phyloP scores from a whole-genome alignment of 2,888 invertebrate species.

The Drosophila anomalata region DNA sequence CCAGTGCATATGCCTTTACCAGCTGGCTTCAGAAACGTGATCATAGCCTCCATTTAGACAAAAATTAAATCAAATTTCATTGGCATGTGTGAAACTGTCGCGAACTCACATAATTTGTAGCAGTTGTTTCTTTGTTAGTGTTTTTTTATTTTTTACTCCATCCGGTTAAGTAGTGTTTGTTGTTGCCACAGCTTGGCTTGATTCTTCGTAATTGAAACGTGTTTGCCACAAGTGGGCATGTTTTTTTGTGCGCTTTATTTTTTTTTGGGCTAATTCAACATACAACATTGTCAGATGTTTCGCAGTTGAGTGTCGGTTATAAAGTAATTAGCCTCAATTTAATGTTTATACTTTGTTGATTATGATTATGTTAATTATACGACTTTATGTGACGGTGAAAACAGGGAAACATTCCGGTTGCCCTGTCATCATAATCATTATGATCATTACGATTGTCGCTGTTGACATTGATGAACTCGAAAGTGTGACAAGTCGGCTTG shows the following conservation, averaged over 20 bases:
- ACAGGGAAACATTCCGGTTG: slow-evolving; percentile 52
- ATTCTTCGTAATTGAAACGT: slow-evolving; percentile 73
- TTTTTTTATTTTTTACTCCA: slow-evolving; percentile 49
- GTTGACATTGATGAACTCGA: slow-evolving; percentile 62
- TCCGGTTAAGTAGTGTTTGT: slow-evolving; percentile 54
- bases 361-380: slow-evolving; percentile 80
- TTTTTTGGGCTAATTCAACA: slow-evolving; percentile 35
- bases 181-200: slow-evolving; percentile 45
- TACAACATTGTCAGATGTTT: slow-evolving; percentile 59
- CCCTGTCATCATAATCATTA: slow-evolving; percentile 50
- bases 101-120: slow-evolving; percentile 34
- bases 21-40: slow-evolving; percentile 62
- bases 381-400: slow-evolving; percentile 73
- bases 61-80: slow-evolving; percentile 69
- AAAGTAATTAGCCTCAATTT: slow-evolving; percentile 80
- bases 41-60: slow-evolving; percentile 64
- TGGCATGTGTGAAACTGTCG: slow-evolving; percentile 62
- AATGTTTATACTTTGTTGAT: slow-evolving; percentile 80
- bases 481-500: slow-evolving; percentile 62
- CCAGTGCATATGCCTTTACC: slow-evolving; percentile 26
- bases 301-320: slow-evolving; percentile 76
- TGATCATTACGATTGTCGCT: slow-evolving; percentile 29
- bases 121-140: slow-evolving; percentile 23
- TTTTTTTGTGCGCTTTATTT: slow-evolving; percentile 32
- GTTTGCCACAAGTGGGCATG: slow-evolving; percentile 76